Conservation (phyloP, 2,113 vertebrate genomes). For the Taxidea taxus region DNA sequence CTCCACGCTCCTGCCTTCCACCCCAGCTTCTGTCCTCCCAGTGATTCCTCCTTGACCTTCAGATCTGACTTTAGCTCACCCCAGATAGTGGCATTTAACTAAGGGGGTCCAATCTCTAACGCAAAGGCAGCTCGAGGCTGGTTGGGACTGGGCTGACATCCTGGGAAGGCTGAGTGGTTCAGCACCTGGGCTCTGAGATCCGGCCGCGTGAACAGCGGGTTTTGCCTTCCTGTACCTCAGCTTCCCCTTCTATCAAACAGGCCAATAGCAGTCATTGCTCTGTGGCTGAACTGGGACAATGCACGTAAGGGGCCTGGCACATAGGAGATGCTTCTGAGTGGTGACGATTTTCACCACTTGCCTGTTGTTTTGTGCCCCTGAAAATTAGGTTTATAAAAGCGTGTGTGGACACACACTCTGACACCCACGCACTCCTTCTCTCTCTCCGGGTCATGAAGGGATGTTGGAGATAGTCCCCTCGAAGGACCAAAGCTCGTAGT, state of each 20-base stretch:
- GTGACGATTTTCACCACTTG: neutral
- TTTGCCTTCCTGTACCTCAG: neutral
- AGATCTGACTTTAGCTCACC: neutral
- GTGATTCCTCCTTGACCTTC: neutral
- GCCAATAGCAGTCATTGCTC: no score
- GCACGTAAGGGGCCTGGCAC: rapidly evolving
- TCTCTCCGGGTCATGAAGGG: neutral
- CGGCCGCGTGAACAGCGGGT: neutral
- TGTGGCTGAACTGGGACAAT: neutral
- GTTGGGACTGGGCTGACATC: rapidly evolving
- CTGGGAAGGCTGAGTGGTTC: neutral
- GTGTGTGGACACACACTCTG: neutral
- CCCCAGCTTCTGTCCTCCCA: neutral
- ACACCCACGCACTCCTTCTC: neutral
- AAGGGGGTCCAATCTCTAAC: neutral
- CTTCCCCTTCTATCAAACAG: neutral
- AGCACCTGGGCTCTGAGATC: neutral
- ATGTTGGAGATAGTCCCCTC: neutral
- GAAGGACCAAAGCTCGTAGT: neutral
- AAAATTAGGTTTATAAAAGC: neutral
- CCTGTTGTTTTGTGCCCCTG: neutral
- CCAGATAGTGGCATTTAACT: neutral
- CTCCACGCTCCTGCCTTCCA: neutral
- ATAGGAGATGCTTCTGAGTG: neutral
- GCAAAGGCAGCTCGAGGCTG: neutral